Evolutionary conservation across 2,888 invertebrate genomes (phyloP), one percentile per base, ranked within the genome.

Genomic region (Leptopilina myrica): DNA sequence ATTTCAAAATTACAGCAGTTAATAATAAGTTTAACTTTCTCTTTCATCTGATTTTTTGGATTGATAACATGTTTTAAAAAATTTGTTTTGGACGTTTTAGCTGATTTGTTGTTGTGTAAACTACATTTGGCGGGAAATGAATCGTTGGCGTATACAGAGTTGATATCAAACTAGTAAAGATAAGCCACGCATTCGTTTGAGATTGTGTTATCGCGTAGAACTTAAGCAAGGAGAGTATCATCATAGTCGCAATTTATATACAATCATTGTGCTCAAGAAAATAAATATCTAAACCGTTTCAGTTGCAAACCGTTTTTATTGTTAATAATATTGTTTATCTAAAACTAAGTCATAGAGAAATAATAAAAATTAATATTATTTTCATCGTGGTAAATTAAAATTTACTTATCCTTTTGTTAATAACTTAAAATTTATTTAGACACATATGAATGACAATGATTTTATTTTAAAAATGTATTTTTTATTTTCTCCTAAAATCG

Each of bases 171-270:
- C 14, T 65, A 65, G 65, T 65, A 67, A 43, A 67, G 67, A 67
- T 67, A 67, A 67, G 9, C 8, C 46, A 14, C 49, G 14, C 49
- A 69, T 69, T 49, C 14, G 69, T n/a, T 62, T 62, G 62, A 62
- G 69, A 73, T 73, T 56, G n/a, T 73, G n/a, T 73, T 73, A 73
- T 73, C 73, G 26, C 33, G 7, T 56, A 53, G 53, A 73, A 73
- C 69, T 53, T 26, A 26, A 53, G 53, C 26, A 69, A 14, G 8
- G 20, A 20, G 8, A 53, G 53, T 49, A 67, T 67, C 49, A 67
- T 49, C 20, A 69, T 69, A 14, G 69, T 49, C 67, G 14, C 67
- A 53, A 69, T 20, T 20, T 26, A 53, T 49, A 43, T 43, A 69
- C 49, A 4, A 12, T 26, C 49, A 26, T 8, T 53, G 26, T n/a